Evolutionary conservation across 2,797 vertebrate genomes (phyloP).

Genomic region (Sebastes baramenuke): DNA sequence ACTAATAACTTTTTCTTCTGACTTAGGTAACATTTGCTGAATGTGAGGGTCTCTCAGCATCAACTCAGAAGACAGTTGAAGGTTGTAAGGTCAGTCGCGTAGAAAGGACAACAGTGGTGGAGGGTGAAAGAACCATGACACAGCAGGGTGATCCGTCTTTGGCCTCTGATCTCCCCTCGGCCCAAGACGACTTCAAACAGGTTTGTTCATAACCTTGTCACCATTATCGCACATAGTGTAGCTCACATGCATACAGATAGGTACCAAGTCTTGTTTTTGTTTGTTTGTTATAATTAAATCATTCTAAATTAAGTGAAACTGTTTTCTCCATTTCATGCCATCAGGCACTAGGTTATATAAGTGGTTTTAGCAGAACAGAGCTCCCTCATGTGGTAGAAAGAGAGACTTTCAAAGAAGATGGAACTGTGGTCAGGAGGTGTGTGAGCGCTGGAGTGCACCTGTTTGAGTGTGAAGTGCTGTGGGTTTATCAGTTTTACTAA

Average conservation of each 20-base stretch:
- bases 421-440: conserved; percentile 93
- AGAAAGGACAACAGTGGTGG: conserved; percentile 85
- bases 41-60: conserved; percentile 67
- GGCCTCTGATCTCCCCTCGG: conserved; percentile 87
- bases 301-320: neutral
- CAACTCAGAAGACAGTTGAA: conserved; percentile 76
- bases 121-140: conserved; percentile 86
- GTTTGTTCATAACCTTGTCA: conserved; percentile 66
- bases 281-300: neutral
- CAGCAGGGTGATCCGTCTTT: conserved; percentile 86
- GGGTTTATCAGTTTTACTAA: neutral
- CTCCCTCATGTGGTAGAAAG: conserved; percentile 88
- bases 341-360: conserved; percentile 88
- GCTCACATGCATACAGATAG: neutral
- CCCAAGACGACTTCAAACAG: conserved; percentile 92
- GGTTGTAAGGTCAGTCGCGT: conserved; percentile 84
- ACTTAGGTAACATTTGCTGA: conserved; percentile 88
- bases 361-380: conserved; percentile 81
- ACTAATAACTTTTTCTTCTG: neutral
- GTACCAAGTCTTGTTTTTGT: neutral
- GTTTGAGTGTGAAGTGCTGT: neutral
- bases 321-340: conserved; percentile 33
- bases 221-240: neutral
- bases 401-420: conserved; percentile 87
- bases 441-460: conserved; percentile 45